Percentiles rank a stretch among this genome's conserved stretches.
These are phyloP conservation scores for Sylvilagus bachmani DNA, from an alignment of 2,113 vertebrate genomes.

Conservation along the genomic window DNA sequence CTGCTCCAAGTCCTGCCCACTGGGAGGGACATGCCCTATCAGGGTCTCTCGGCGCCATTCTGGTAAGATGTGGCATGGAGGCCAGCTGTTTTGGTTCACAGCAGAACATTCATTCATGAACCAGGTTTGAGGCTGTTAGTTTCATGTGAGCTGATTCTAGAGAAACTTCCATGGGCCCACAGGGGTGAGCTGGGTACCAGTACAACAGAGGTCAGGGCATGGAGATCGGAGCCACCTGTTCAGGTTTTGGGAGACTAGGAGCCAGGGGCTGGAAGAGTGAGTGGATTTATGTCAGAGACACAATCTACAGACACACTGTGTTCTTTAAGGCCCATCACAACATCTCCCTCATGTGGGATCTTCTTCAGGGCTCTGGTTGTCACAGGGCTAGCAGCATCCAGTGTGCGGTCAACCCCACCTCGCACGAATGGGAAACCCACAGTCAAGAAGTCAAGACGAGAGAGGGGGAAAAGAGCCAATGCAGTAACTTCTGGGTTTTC, in stretches of 20 bases:
- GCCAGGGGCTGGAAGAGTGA: not conserved
- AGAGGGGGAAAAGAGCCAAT: not conserved
- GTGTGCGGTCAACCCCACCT: fast-evolving
- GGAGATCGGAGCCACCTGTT: not conserved
- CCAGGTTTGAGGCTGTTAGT: not conserved
- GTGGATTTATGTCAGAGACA: not conserved
- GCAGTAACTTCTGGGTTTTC: not conserved
- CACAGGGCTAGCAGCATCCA: not conserved
- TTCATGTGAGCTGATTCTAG: not conserved
- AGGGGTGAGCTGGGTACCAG: not conserved
- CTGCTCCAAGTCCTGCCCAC: not conserved
- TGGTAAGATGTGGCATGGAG: not conserved
- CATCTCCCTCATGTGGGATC: not conserved
- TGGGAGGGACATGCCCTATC: not conserved
- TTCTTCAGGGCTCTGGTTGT: not conserved
- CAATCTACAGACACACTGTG: not conserved
- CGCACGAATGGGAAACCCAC: not conserved
- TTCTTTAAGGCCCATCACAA: not conserved
- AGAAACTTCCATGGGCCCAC: not conserved
- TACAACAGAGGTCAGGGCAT: not conserved
- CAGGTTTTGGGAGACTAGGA: not conserved
- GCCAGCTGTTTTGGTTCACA: not conserved
- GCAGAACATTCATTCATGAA: not conserved
- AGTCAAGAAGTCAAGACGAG: not conserved
- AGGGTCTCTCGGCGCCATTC: not conserved